Conservation (phyloP, 2,888 invertebrate species). For the Anaspis maculata region DNA sequence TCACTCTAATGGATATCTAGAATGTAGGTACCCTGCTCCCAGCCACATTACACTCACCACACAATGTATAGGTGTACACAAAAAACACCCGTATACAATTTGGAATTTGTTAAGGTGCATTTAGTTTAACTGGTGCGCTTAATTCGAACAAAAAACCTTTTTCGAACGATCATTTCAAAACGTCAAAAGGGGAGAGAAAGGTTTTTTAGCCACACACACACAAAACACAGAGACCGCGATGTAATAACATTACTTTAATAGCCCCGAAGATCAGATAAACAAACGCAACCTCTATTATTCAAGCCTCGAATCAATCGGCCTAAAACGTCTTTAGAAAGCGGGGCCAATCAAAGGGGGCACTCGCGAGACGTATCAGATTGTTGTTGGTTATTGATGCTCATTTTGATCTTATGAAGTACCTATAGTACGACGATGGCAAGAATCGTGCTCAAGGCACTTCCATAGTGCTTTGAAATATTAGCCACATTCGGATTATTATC, state of each 20-base stretch:
- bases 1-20: too few species aligned
- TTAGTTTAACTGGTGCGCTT: slow-evolving; percentile 25
- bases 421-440: too few species aligned
- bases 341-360: slow-evolving; percentile 28
- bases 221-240: slow-evolving; percentile 21
- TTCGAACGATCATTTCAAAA: slow-evolving; percentile 21
- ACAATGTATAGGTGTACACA: neutral
- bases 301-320: slow-evolving; percentile 11
- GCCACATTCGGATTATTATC: too few species aligned
- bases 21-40: too few species aligned
- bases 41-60: too few species aligned
- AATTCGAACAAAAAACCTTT: slow-evolving; percentile 26
- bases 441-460: too few species aligned
- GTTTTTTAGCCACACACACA: slow-evolving; percentile 12
- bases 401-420: too few species aligned
- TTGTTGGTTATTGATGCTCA: slow-evolving; percentile 19
- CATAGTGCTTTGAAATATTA: too few species aligned
- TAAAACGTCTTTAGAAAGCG: slow-evolving; percentile 41
- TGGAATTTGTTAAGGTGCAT: too few species aligned
- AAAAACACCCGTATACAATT: slow-evolving; percentile 11
- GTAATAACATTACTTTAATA: slow-evolving; percentile 29
- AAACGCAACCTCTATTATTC: slow-evolving; percentile 15
- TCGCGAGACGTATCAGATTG: slow-evolving; percentile 3
- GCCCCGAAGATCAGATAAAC: slow-evolving; percentile 28
- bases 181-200: slow-evolving; percentile 16